Base-by-base conservation (phyloP, 2,888 invertebrate species). In the Melanchra persicariae region DNA sequence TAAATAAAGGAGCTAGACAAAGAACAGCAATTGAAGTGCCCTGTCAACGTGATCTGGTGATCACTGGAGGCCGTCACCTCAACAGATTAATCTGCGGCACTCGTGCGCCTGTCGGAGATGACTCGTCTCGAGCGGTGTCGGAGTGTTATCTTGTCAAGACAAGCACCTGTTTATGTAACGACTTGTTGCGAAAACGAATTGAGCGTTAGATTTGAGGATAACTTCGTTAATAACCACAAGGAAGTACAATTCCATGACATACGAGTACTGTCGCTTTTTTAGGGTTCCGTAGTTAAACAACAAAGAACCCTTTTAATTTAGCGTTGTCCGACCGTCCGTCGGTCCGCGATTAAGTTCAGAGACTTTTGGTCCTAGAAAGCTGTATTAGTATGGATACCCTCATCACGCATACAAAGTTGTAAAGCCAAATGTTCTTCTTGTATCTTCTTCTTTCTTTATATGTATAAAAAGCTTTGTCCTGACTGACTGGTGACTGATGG, bases 91-190 rank as follows among this genome's bases (percentile, higher is more conserved):
- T 80, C 64, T 75, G 45, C 24, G 47, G 30, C 59, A 22, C 15
- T 60, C 58, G 49, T 34, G 47, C 34, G 54, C 54, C 66, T 57
- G 72, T 70, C 71, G 45, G 6, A 24, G 61, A 45, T 68, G 72
- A 62, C 45, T 55, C 57, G 59, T 37, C 64, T 81, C 75, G 70
- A 52, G 47, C 30, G 30, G 45, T 76, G 59, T 76, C 79, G 83
- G 82, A 37, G 49, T 61, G 40, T 80, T 82, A 85, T 84, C 83
- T 75, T 77, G 83, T 75, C 85, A 80, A 67, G 49, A 80, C 77
- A 59, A 78, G 65, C 60, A 62, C 54, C 47, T 82, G 64, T 45
- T 77, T 72, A 54, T 81, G 57, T 66, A 66, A 66, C 51, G n/a
- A 37, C 24, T 15, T 17, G 34, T 45, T 55, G 54, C 55, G 22